Conservation (phyloP, 2,797 vertebrate genomes). For the Geotrypetes seraphini region DNA sequence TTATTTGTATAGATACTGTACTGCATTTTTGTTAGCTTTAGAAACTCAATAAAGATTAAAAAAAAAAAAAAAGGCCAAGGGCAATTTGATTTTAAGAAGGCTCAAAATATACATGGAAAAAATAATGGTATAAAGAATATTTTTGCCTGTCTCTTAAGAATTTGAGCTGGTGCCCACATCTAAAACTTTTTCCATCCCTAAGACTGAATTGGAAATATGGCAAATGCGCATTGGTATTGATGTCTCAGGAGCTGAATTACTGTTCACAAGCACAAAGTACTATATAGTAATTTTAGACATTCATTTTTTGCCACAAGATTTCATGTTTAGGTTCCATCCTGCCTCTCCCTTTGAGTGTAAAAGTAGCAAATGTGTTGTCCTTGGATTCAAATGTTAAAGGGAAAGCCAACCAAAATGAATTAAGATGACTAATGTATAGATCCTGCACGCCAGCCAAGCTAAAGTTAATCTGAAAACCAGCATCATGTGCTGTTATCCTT, state of each 20-base stretch:
- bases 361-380: slow-evolving; percentile 47
- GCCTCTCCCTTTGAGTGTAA: slow-evolving; percentile 37
- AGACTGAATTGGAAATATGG: neutral
- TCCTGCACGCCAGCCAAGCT: slow-evolving; percentile 40
- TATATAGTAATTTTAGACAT: slow-evolving; percentile 14
- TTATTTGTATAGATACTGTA: too few relatives aligned
- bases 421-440: slow-evolving; percentile 42
- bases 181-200: too few relatives aligned
- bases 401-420: slow-evolving; percentile 52
- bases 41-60: too few relatives aligned
- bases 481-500: slow-evolving; percentile 25
- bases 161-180: too few relatives aligned
- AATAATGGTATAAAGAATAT: too few relatives aligned
- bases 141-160: too few relatives aligned
- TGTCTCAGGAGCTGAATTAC: slow-evolving; percentile 15
- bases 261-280: slow-evolving; percentile 9
- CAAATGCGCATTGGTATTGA: neutral
- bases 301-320: slow-evolving; percentile 24
- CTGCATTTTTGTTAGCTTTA: too few relatives aligned
- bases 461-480: slow-evolving; percentile 31
- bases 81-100: too few relatives aligned
- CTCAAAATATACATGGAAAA: too few relatives aligned
- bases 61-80: too few relatives aligned
- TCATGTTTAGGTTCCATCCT: slow-evolving; percentile 36
- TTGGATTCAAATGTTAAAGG: slow-evolving; percentile 36